Percentiles rank a stretch among this genome's conserved stretches.
Conservation (phyloP, 2,113 vertebrate genomes). For the Gobiocypris rarus region DNA sequence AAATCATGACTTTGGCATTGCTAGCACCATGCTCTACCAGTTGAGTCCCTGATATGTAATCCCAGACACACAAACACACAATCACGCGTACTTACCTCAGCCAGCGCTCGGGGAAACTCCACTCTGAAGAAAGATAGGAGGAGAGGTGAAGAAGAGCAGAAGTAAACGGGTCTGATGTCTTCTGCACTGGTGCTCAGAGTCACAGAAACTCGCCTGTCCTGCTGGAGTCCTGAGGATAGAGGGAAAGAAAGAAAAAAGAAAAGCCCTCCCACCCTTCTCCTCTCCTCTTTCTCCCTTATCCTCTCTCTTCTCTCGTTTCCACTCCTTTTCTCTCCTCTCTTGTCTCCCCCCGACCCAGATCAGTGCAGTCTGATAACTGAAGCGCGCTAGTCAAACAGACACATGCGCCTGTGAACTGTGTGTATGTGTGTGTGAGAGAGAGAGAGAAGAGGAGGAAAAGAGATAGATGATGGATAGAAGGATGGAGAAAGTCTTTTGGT, state of each 20-base stretch:
- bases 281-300: conserved; percentile 31
- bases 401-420: conserved; percentile 52
- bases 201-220: conserved; percentile 31
- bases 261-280: conserved; percentile 20
- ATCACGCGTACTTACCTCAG: conserved; percentile 39
- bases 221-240: conserved; percentile 31
- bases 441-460: conserved; percentile 58
- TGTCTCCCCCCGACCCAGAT: conserved; percentile 41
- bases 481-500: conserved; percentile 56
- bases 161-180: conserved; percentile 32
- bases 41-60: conserved; percentile 26
- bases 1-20: neutral
- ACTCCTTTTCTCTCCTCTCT: conserved; percentile 28
- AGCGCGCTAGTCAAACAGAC: conserved; percentile 54
- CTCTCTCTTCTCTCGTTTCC: conserved; percentile 30
- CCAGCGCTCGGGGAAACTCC: neutral
- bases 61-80: conserved; percentile 29
- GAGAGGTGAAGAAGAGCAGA: conserved; percentile 7
- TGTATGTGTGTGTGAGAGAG: neutral
- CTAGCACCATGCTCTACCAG: neutral
- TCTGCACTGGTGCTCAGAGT: conserved; percentile 24
- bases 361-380: conserved; percentile 48
- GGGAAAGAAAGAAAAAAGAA: conserved; percentile 10
- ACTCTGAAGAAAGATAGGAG: neutral
- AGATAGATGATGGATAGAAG: conserved; percentile 60